Percentiles rank a stretch among this genome's conserved stretches.
phyloP scores from a whole-genome alignment of 2,113 vertebrate species.

The Canis aureus region DNA sequence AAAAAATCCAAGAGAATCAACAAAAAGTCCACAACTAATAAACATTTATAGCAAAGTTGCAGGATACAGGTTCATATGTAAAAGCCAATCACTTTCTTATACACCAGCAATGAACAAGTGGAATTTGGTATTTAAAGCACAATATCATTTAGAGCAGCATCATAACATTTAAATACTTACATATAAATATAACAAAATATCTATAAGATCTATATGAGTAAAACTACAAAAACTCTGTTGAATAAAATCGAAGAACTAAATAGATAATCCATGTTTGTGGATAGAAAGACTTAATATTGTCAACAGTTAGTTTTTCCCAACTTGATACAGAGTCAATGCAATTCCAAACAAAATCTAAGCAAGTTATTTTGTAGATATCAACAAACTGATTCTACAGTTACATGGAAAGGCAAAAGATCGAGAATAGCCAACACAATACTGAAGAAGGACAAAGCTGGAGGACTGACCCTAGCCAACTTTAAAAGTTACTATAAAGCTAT shows the following conservation, averaged over 20 bases:
- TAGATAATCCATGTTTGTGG: background rate
- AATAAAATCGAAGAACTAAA: slow-evolving; percentile 6
- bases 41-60: background rate
- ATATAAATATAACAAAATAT: background rate
- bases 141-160: background rate
- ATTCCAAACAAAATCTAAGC: background rate
- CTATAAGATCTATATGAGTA: background rate
- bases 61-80: background rate
- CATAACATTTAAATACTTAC: background rate
- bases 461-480: background rate
- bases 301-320: background rate
- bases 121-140: background rate
- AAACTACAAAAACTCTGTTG: background rate
- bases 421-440: background rate
- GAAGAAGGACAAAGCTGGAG: background rate
- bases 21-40: background rate
- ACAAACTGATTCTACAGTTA: slow-evolving; percentile 1
- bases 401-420: background rate
- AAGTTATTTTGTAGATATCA: background rate
- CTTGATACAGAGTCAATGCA: background rate
- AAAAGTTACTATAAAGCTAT: background rate
- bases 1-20: background rate
- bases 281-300: background rate
- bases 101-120: background rate
- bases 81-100: background rate